Evolutionary conservation across 2,888 invertebrate genomes (phyloP).

Genomic region (Hemistola chrysoprasaria): DNA sequence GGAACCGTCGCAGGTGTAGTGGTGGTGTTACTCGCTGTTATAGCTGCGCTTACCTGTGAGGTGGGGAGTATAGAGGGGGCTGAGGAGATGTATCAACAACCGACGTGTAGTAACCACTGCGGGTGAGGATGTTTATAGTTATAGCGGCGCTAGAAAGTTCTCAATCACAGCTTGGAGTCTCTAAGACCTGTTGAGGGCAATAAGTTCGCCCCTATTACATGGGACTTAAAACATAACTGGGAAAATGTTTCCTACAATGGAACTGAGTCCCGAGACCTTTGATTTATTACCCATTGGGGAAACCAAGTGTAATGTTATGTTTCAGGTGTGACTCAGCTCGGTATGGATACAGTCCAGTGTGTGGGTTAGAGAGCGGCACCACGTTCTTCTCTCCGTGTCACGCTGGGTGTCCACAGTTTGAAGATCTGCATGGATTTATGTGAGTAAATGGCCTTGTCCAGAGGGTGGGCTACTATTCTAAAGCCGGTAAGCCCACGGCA

Average conservation of each 20-base stretch:
- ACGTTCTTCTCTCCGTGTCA: conserved; percentile 71
- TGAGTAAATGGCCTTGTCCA: too few species aligned
- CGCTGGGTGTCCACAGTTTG: conserved; percentile 56
- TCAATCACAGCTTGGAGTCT: too few species aligned
- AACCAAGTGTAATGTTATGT: neutral
- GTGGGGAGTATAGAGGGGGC: conserved; percentile 42
- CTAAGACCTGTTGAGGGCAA: too few species aligned
- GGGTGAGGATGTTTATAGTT: conserved; percentile 37
- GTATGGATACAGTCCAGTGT: conserved; percentile 68
- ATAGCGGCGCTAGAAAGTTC: too few species aligned
- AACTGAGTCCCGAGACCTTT: too few species aligned
- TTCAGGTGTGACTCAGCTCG: conserved; percentile 54
- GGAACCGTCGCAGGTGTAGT: conserved; percentile 55
- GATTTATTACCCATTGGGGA: too few species aligned
- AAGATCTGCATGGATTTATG: conserved; percentile 60
- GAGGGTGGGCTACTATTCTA: too few species aligned
- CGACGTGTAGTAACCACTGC: conserved; percentile 53
- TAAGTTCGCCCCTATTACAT: too few species aligned
- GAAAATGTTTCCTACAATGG: too few species aligned
- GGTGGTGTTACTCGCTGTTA: conserved; percentile 45
- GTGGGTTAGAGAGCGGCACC: conserved; percentile 45
- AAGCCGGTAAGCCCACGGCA: too few species aligned
- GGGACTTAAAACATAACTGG: too few species aligned
- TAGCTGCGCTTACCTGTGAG: conserved; percentile 50
- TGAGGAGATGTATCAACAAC: conserved; percentile 38